These are phyloP conservation scores for Tupiocoris notatus DNA, from an alignment of 2,888 invertebrate species.

Conservation along the genomic window DNA sequence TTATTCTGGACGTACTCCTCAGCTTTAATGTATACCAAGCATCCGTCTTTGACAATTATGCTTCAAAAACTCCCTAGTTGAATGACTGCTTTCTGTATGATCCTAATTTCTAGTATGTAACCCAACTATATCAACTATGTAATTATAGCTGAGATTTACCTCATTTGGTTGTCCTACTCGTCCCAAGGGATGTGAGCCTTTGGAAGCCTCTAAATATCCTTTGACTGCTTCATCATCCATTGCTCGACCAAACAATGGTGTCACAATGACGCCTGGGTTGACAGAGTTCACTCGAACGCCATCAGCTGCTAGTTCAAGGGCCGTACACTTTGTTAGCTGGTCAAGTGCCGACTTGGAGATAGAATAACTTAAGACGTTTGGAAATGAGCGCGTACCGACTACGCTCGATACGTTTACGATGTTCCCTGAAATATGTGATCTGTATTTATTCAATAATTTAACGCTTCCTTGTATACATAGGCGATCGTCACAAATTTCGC, in stretches of 20 bases:
- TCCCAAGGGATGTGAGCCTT: conserved; percentile 88
- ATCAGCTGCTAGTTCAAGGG: conserved; percentile 78
- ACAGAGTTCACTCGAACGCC: conserved; percentile 87
- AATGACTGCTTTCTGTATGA: no score
- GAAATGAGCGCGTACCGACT: conserved; percentile 84
- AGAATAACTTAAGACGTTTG: conserved; percentile 84
- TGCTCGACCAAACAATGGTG: conserved; percentile 81
- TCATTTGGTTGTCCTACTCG: conserved; percentile 79
- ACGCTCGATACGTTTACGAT: conserved; percentile 75
- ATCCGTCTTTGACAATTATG: no score
- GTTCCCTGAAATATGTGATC: not conserved
- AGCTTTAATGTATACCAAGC: no score
- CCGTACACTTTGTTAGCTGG: conserved; percentile 89
- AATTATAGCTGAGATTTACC: no score
- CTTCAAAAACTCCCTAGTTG: no score
- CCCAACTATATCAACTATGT: no score
- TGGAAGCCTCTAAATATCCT: conserved; percentile 73
- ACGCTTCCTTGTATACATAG: no score
- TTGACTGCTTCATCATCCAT: conserved; percentile 68
- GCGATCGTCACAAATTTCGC: no score
- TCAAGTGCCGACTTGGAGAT: conserved; percentile 93
- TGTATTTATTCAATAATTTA: no score
- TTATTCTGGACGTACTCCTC: no score
- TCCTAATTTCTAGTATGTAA: no score
- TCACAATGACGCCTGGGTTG: conserved; percentile 91